Base-by-base conservation (phyloP, 2,888 invertebrate species). In the Noctua janthina region DNA sequence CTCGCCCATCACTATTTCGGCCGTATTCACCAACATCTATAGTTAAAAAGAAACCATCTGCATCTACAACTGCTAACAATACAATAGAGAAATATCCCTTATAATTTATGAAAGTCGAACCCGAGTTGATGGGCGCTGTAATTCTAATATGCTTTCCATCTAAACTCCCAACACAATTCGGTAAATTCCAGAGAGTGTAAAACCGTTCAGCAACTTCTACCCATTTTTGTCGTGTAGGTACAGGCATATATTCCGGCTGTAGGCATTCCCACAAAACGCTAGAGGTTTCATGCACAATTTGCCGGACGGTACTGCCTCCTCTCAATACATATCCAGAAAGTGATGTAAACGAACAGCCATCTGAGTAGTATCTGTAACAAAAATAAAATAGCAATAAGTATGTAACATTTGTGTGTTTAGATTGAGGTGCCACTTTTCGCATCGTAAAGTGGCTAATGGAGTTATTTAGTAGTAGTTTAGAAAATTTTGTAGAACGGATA, bases 11-110 rank as follows among this genome's bases (percentile, higher is more conserved):
- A 84, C 90, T 87, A 76, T 89, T 87, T 76, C 89, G 66, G n/a
- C 88, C 90, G 74, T 87, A 88, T 85, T 86, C 84, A 49, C 88
- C 90, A 75, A 87, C 74, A 84, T 89, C 89, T 85, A 88, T 78
- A 17, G 81, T 79, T 81, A 83, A 23, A 75, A 90, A 90, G 20
- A 86, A 79, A 43, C 87, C 88, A 72, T 89, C 87, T 29, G 88
- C 88, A 78, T 90, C 87, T 80, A 88, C 87, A 23, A 87, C 68
- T 85, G 75, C 86, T 56, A 87, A 54, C 54, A 54, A 54, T 54
- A 54, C 79, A 80, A 88, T 89, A 23, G 87, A 89, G 72, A 87
- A 88, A 74, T 77, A 88, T 68, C 83, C 83, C 54, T 88, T 90
- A 79, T 88, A 89, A 81, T 89, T 89, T 66, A 79, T 82, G 73